Base-by-base conservation (phyloP, 2,797 vertebrate genomes). In the Lindbergichthys nudifrons region DNA sequence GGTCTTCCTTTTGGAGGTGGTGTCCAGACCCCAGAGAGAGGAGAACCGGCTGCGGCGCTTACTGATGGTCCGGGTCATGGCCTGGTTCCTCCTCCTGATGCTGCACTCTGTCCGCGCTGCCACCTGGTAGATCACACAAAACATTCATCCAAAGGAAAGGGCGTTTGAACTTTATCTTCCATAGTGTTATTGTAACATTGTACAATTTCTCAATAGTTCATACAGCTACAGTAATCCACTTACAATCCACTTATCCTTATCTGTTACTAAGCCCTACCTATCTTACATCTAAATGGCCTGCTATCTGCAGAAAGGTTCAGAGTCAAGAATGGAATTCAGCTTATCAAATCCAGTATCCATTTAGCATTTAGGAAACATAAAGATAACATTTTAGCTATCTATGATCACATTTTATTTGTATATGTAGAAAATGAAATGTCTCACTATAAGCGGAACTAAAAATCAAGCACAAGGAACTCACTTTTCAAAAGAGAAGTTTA, bases 1-100 rank as follows among this genome's bases (percentile, higher is more conserved):
- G 59, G 80, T 96, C 88, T 98, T 99, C 86, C 97, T 97, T 93
- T 96, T 99, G 9, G 97, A 97, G 87, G 96, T 91, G 51, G 97
- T 97, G 91, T 99, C 98, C 90, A 99, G 94, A 3, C 98, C 98
- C 98, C 98, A 99, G 0, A 99, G 96, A 39, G 98, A 99, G 83
- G 98, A 99, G 94, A 99, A 99, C 39, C 98, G 94, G 90, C 97
- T 98, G 36, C 96, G 95, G 15, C 98, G 92, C 89, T 99, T 99
- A 82, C 96, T 99, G 83, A 97, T 96, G 11, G 97, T 96, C 23
- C 97, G 95, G 53, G 96, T 96, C 94, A 96, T 90, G 53, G 95
- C 96, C 88, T 98, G 97, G 0, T 94, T 96, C 39, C 96, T 92
- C 36, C 95, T 95, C 78, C 96, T 95, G 80, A 96, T 94, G 23